These are phyloP conservation scores for Crypturellus undulatus DNA, from an alignment of 2,113 vertebrate genomes.

Conservation along the genomic window DNA sequence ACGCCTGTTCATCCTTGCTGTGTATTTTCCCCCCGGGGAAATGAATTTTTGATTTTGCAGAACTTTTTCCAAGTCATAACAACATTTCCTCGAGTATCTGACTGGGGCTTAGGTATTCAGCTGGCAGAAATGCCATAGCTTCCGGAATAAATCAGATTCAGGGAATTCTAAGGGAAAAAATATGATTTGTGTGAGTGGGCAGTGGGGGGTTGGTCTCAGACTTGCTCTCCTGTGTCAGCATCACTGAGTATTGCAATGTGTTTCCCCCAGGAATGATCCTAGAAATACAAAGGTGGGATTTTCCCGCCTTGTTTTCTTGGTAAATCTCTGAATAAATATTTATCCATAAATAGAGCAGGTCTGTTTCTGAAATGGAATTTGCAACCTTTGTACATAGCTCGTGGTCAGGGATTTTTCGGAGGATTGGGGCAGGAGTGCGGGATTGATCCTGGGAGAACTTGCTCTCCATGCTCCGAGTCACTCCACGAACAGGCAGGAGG, in stretches of 20 bases:
- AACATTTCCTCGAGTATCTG: not conserved
- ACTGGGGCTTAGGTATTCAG: fast-evolving
- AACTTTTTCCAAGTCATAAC: not conserved
- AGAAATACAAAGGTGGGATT: constrained; percentile 26
- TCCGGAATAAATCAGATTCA: not conserved
- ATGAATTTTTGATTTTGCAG: not conserved
- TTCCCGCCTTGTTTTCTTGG: constrained; percentile 43
- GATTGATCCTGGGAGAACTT: not conserved
- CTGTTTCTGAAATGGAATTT: not conserved
- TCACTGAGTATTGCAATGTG: not conserved
- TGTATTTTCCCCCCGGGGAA: not conserved
- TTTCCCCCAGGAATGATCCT: not conserved
- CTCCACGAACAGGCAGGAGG: not conserved
- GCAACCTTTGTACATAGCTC: not conserved
- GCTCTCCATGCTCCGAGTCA: not conserved
- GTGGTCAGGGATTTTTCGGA: not conserved
- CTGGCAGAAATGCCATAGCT: fast-evolving
- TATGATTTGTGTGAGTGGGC: not conserved
- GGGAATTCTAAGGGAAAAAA: not conserved
- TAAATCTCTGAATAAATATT: constrained; percentile 54
- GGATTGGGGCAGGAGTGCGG: not conserved
- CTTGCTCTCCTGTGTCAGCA: not conserved
- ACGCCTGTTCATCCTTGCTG: not conserved
- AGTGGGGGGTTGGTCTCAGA: not conserved
- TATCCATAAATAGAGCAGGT: constrained; percentile 45